Conservation (phyloP, 2,113 vertebrate species). For the Seriola aureovittata region DNA sequence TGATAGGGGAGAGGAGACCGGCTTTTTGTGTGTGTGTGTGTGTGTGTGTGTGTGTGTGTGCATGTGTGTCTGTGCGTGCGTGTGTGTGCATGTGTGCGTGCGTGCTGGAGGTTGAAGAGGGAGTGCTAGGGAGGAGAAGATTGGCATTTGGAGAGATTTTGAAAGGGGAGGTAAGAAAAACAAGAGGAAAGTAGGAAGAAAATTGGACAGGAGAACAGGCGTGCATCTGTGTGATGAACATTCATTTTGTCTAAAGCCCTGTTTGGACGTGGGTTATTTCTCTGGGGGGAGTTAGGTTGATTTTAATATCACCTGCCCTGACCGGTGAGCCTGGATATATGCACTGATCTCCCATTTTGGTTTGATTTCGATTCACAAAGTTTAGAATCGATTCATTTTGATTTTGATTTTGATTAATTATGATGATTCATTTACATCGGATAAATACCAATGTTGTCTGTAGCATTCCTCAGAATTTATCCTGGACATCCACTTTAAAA, state of each 20-base stretch:
- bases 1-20: constrained; percentile 10
- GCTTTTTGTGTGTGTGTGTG: not conserved
- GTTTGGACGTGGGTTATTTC: not conserved
- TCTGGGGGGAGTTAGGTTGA: not conserved
- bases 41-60: constrained; percentile 6
- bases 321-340: not conserved
- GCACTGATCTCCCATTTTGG: not conserved
- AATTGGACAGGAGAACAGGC: constrained; percentile 2
- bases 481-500: not conserved
- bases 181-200: constrained; percentile 22
- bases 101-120: not conserved
- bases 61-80: not conserved
- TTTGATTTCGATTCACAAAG: too few relatives aligned
- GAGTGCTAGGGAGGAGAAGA: constrained; percentile 29
- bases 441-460: not conserved
- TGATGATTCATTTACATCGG: not conserved
- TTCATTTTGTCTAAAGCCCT: not conserved
- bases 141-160: constrained; percentile 31
- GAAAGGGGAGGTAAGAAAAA: constrained; percentile 51
- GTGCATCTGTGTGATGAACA: constrained; percentile 19
- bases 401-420: too few relatives aligned
- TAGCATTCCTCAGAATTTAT: not conserved
- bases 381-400: too few relatives aligned
- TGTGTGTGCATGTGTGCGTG: not conserved
- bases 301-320: not conserved